Conservation (phyloP, 2,888 invertebrate species). For the Marronus borbonicus region DNA sequence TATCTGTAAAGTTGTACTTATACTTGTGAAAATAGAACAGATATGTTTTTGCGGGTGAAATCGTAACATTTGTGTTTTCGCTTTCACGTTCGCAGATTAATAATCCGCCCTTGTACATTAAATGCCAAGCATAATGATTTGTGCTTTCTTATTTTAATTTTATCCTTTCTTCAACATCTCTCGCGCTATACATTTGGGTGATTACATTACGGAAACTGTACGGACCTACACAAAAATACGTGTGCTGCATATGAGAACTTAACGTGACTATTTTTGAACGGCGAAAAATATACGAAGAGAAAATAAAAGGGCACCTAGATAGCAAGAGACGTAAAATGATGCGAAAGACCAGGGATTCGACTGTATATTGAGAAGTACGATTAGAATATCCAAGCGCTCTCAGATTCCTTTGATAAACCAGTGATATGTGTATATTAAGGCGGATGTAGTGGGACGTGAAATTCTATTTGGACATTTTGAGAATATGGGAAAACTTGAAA, state of each 20-base stretch:
- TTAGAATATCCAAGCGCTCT: conserved; percentile 41
- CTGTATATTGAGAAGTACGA: conserved; percentile 17
- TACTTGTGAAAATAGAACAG: no score
- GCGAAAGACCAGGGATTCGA: conserved; percentile 7
- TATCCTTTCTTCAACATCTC: neutral
- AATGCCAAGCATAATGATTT: neutral
- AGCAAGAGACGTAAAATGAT: neutral
- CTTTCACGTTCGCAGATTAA: no score
- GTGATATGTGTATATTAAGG: conserved; percentile 28
- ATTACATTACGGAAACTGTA: no score
- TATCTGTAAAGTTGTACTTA: no score
- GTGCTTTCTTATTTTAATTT: no score
- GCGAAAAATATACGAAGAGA: neutral
- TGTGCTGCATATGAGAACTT: neutral
- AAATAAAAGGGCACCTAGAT: conserved; percentile 13
- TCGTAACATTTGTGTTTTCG: no score
- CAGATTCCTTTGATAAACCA: conserved; percentile 34
- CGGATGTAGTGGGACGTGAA: conserved; percentile 18
- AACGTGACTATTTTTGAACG: neutral
- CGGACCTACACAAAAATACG: neutral
- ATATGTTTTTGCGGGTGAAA: no score
- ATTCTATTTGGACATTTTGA: conserved; percentile 19
- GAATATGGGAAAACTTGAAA: neutral
- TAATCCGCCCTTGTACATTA: no score
- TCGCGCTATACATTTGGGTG: no score